phyloP scores from a whole-genome alignment of 2,888 invertebrate species.

The Hirudinaria manillensis region DNA sequence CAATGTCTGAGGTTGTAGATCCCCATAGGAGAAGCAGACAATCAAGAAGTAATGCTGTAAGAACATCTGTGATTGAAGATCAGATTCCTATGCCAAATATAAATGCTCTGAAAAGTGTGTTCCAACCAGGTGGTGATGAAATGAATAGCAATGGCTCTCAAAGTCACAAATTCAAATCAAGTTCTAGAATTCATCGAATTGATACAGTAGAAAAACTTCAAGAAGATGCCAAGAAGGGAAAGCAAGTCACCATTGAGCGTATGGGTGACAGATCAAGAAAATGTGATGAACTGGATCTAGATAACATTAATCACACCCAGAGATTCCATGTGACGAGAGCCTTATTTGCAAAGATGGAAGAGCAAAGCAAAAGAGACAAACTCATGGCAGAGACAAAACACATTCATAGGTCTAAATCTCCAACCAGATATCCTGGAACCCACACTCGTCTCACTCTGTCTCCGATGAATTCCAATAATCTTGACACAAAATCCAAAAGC shows the following conservation, averaged over 20 bases:
- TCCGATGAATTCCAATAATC: constrained; percentile 25
- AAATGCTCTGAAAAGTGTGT: constrained; percentile 23
- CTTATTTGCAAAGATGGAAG: constrained; percentile 33
- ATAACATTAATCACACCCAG: constrained; percentile 32
- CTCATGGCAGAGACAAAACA: constrained; percentile 22
- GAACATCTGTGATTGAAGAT: constrained; percentile 4
- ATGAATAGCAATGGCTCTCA: neutral
- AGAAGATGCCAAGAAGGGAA: neutral
- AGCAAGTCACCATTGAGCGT: neutral
- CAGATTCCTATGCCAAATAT: constrained; percentile 31
- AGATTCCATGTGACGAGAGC: constrained; percentile 31
- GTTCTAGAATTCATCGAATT: neutral
- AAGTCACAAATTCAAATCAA: neutral
- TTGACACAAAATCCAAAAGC: neutral
- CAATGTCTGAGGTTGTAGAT: neutral
- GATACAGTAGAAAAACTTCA: neutral
- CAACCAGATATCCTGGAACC: constrained; percentile 29
- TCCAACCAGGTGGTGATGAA: constrained; percentile 11
- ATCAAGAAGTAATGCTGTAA: neutral
- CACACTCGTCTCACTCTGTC: constrained; percentile 26
- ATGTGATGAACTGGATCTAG: constrained; percentile 26
- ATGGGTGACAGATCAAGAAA: neutral
- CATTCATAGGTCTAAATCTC: constrained; percentile 28
- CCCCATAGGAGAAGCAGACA: constrained; percentile 14
- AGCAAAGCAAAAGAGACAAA: constrained; percentile 28